Percentiles rank a stretch among this genome's conserved stretches.
Evolutionary conservation across 2,888 invertebrate species (phyloP).

Genomic region (Omphaloscelis lunosa): DNA sequence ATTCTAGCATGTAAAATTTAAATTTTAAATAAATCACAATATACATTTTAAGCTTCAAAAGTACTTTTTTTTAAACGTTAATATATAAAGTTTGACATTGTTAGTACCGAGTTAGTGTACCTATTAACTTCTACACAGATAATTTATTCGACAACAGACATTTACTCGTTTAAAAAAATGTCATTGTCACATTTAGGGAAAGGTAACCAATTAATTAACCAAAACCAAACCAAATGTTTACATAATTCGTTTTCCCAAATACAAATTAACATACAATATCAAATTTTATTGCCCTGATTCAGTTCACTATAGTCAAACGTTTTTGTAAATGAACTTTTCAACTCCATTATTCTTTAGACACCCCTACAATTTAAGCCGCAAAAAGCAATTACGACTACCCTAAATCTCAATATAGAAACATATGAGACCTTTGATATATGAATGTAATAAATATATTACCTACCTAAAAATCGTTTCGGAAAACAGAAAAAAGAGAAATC

Average conservation of each 20-base stretch:
- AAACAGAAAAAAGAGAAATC: conserved; percentile 58
- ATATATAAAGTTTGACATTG: too few relatives aligned
- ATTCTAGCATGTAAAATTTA: too few relatives aligned
- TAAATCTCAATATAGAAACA: conserved; percentile 57
- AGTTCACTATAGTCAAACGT: conserved; percentile 9
- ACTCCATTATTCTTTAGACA: conserved; percentile 44
- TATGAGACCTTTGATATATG: conserved; percentile 65
- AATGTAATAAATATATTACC: conserved; percentile 63
- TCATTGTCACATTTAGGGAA: too few relatives aligned
- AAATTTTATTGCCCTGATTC: conserved; percentile 19
- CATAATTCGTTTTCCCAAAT: not conserved
- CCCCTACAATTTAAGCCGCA: conserved; percentile 46
- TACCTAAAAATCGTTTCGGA: conserved; percentile 54
- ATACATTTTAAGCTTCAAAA: too few relatives aligned
- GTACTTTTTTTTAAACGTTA: too few relatives aligned
- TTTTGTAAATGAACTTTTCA: conserved; percentile 34
- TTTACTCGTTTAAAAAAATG: too few relatives aligned
- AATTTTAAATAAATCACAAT: too few relatives aligned
- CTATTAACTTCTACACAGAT: too few relatives aligned
- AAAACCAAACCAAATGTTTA: not conserved
- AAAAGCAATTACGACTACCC: conserved; percentile 52
- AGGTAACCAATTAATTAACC: not conserved
- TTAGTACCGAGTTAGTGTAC: too few relatives aligned
- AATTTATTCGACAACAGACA: too few relatives aligned
- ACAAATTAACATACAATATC: conserved; percentile 1